These are phyloP conservation scores for Oostethus manadensis DNA, from an alignment of 2,113 vertebrate genomes.

Conservation along the genomic window DNA sequence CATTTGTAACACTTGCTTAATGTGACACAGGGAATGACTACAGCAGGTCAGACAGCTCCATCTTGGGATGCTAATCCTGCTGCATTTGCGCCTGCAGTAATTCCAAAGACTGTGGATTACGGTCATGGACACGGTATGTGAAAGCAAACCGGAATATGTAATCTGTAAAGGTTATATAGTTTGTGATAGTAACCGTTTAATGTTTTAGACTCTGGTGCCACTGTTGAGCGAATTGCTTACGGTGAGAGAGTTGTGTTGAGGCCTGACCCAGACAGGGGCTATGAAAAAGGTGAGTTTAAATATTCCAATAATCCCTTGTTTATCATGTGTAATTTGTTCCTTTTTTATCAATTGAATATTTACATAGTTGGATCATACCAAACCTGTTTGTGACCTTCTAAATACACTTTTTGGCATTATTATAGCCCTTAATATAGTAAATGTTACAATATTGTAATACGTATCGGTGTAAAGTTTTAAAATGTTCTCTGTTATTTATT, in stretches of 20 bases:
- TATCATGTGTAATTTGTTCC: no score
- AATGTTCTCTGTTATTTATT: no score
- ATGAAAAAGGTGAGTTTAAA: constrained; percentile 82
- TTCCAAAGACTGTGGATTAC: constrained; percentile 94
- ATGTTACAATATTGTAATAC: no score
- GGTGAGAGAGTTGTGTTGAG: constrained; percentile 92
- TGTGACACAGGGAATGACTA: constrained; percentile 56
- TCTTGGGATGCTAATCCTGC: constrained; percentile 71
- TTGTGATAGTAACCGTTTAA: constrained; percentile 6
- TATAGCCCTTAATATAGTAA: background rate
- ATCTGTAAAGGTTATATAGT: background rate
- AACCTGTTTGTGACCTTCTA: background rate
- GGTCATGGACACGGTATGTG: constrained; percentile 80
- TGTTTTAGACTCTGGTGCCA: constrained; percentile 70
- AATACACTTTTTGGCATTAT: background rate
- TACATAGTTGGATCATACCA: background rate
- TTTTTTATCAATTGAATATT: no score
- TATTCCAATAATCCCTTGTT: no score
- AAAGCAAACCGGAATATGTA: constrained; percentile 7
- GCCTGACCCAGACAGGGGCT: constrained; percentile 85
- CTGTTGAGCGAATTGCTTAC: constrained; percentile 91
- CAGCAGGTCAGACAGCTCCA: constrained; percentile 35
- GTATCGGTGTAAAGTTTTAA: no score
- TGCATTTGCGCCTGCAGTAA: constrained; percentile 71
- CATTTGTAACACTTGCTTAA: background rate